A percentile compares a stretch with the other conserved stretches of the same genome.
Conservation (phyloP, 2,888 invertebrate species). For the Trachelus stipa region DNA sequence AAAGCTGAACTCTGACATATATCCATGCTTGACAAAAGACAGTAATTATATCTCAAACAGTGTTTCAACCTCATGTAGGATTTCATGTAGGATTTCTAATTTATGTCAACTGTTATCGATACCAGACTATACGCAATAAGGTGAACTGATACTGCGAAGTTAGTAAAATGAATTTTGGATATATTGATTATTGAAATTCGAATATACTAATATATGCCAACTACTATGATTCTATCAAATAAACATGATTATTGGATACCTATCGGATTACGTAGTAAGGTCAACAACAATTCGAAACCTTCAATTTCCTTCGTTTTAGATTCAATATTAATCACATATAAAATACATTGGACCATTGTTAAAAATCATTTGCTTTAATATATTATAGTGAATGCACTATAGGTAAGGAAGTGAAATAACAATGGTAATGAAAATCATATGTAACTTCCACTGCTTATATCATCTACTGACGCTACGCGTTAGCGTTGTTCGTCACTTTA, state of each 20-base stretch:
- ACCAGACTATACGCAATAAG: background rate
- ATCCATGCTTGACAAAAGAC: conserved; percentile 25
- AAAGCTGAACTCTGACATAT: conserved; percentile 25
- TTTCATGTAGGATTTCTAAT: background rate
- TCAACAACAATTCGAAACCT: too few species aligned
- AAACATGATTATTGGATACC: background rate
- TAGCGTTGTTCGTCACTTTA: background rate
- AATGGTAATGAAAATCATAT: background rate
- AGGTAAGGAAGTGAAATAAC: background rate
- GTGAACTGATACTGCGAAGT: background rate
- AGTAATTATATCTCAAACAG: background rate
- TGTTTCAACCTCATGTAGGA: background rate
- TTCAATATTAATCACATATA: too few species aligned
- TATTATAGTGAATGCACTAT: background rate
- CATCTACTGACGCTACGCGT: background rate
- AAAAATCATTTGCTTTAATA: too few species aligned
- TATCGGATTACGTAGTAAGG: background rate
- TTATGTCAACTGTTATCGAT: background rate
- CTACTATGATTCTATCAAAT: background rate
- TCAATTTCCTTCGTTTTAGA: too few species aligned
- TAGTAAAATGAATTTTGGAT: background rate
- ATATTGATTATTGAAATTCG: background rate
- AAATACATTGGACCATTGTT: too few species aligned
- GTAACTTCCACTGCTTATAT: background rate
- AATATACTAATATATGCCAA: background rate